Conservation (phyloP, 2,113 vertebrate species). For the Urocitellus parryii region DNA sequence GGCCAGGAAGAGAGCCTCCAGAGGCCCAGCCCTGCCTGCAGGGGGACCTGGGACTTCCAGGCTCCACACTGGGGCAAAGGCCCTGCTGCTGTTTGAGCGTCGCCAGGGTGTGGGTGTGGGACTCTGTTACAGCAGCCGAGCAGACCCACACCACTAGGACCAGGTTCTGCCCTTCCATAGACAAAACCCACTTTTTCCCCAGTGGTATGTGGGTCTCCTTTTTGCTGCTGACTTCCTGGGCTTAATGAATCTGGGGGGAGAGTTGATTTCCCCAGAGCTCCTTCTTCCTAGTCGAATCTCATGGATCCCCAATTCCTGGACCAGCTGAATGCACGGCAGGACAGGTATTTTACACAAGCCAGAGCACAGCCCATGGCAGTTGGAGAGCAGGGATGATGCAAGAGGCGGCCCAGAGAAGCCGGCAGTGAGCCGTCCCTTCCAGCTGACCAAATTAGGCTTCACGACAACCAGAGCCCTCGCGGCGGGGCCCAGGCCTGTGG, state of each 20-base stretch:
- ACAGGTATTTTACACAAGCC: not conserved
- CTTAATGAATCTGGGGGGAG: not conserved
- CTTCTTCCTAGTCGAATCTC: not conserved
- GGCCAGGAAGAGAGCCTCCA: not conserved
- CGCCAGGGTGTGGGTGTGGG: accelerated
- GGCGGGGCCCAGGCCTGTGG: not conserved
- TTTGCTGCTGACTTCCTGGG: not conserved
- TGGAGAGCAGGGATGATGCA: too few species aligned
- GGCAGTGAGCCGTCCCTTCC: not conserved
- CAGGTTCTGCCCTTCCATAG: not conserved
- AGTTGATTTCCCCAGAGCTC: not conserved
- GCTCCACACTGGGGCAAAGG: not conserved
- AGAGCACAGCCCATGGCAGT: not conserved
- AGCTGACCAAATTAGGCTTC: not conserved
- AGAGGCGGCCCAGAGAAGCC: too few species aligned
- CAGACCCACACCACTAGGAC: not conserved
- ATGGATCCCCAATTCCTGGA: not conserved
- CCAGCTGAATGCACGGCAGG: not conserved
- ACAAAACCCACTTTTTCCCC: not conserved
- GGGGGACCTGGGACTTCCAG: too few species aligned
- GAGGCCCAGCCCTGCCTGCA: not conserved
- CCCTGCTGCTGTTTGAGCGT: accelerated
- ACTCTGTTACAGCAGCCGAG: accelerated
- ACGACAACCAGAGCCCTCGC: not conserved
- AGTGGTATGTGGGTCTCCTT: not conserved